Evolutionary conservation across 2,888 invertebrate species (phyloP).

Genomic region (Poecilobothrus nobilitatus): DNA sequence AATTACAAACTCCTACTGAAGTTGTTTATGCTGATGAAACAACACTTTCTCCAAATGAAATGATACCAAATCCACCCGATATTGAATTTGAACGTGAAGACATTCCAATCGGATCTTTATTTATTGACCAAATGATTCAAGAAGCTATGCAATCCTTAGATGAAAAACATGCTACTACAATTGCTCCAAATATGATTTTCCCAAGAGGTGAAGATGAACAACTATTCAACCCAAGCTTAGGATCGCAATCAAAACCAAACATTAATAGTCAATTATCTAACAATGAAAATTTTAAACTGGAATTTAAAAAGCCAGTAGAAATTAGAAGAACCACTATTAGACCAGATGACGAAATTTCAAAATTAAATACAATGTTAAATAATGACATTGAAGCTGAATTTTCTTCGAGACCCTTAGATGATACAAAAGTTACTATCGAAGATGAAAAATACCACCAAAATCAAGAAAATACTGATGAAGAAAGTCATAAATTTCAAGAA

Average conservation of each 20-base stretch:
- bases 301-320: neutral
- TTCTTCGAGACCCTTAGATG: neutral
- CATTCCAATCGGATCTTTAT: slow-evolving; percentile 8
- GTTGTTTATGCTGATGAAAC: slow-evolving; percentile 12
- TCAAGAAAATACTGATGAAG: slow-evolving; percentile 12
- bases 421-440: slow-evolving; percentile 13
- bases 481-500: too few relatives aligned
- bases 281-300: slow-evolving; percentile 10
- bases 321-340: neutral
- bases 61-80: slow-evolving; percentile 11
- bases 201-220: neutral
- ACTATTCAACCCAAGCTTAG: neutral
- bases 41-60: neutral
- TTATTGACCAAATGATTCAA: slow-evolving; percentile 5
- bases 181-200: neutral
- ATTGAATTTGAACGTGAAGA: neutral
- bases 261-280: slow-evolving; percentile 4
- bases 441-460: slow-evolving; percentile 9
- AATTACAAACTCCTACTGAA: slow-evolving; percentile 19
- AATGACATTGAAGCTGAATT: neutral
- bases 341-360: neutral
- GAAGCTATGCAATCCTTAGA: neutral
- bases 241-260: neutral
- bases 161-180: neutral
- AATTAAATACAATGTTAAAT: neutral